These are phyloP conservation scores for Chloroceryle aenea DNA, from an alignment of 2,113 vertebrate species.

Conservation along the genomic window DNA sequence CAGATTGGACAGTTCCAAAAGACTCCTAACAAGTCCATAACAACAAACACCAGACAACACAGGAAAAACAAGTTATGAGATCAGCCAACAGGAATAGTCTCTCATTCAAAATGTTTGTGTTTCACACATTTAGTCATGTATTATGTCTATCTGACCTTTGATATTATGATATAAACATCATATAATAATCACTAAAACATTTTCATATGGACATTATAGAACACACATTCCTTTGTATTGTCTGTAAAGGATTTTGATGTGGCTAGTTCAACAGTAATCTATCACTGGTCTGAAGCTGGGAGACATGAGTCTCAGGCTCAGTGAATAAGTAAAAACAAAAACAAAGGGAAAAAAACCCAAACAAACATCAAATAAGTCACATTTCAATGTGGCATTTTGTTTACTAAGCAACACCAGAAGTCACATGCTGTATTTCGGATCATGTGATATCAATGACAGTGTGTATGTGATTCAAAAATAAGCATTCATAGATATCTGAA, in stretches of 20 bases:
- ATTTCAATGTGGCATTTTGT: not conserved
- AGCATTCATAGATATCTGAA: fast-evolving
- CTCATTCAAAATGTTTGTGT: not conserved
- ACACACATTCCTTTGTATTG: not conserved
- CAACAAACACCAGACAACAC: not conserved
- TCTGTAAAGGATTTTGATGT: not conserved
- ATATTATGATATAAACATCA: not conserved
- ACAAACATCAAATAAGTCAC: not conserved
- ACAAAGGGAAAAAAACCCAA: not conserved
- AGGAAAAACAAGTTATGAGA: not conserved
- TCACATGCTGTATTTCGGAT: not conserved
- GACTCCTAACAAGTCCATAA: not conserved
- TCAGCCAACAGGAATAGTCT: not conserved
- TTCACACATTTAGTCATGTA: not conserved
- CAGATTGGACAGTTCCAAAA: not conserved
- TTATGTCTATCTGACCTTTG: not conserved
- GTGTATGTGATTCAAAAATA: not conserved
- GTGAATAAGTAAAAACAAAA: not conserved
- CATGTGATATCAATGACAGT: not conserved
- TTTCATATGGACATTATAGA: not conserved
- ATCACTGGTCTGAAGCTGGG: not conserved
- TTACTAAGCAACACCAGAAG: not conserved
- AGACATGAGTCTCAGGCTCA: not conserved
- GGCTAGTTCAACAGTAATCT: not conserved
- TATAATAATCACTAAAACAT: not conserved